Evolutionary conservation across 23 tunicate species (phyloP).

Genomic region (Trididemnum clinides): DNA sequence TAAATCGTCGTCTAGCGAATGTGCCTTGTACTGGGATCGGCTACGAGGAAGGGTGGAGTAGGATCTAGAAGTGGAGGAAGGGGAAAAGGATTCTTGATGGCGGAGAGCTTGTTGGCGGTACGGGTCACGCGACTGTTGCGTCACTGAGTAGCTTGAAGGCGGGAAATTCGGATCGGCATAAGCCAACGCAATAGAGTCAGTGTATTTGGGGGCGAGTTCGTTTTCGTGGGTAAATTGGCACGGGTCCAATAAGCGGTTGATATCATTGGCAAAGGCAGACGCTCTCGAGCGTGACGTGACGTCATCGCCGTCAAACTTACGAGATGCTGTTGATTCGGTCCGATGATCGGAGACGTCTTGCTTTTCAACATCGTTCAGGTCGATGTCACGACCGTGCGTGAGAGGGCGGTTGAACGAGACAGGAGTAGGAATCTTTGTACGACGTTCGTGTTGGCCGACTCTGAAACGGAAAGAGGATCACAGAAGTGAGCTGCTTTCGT

Average conservation of each 20-base stretch:
- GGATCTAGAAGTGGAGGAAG: neutral
- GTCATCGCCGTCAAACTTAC: neutral
- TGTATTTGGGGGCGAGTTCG: neutral
- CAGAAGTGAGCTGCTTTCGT: too few species aligned
- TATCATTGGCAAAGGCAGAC: neutral
- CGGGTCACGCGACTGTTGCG: neutral
- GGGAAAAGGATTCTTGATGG: neutral
- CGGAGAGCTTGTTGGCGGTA: too few species aligned
- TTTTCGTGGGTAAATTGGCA: neutral
- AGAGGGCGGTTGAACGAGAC: slow-evolving; percentile 39
- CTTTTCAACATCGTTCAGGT: neutral
- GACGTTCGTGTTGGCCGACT: slow-evolving; percentile 5
- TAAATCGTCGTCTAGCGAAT: neutral
- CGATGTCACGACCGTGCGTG: neutral
- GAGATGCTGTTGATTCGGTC: neutral
- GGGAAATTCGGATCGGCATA: too few species aligned
- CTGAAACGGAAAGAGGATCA: neutral
- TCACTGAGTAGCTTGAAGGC: neutral
- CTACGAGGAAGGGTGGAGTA: neutral
- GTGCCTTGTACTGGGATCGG: neutral
- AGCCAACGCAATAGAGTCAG: neutral
- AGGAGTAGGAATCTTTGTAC: slow-evolving; percentile 55
- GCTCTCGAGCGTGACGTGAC: neutral
- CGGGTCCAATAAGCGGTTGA: neutral
- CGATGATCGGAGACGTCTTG: neutral